These are phyloP conservation scores for Drosophila nigricruria DNA, from an alignment of 2,888 invertebrate species.

Conservation along the genomic window DNA sequence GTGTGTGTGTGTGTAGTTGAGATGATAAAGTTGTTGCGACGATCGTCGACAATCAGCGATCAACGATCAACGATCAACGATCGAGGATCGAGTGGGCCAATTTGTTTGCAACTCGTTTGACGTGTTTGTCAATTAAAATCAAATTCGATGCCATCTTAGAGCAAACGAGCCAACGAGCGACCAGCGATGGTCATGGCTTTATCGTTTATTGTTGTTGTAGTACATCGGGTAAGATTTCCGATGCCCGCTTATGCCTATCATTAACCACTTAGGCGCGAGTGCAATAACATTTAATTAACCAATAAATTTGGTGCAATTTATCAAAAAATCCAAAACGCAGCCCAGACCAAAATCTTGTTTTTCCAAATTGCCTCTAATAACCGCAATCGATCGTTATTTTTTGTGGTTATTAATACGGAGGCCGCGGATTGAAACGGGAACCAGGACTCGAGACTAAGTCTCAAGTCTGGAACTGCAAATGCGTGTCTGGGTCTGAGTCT, in stretches of 20 bases:
- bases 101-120: constrained; percentile 76
- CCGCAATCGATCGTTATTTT: constrained; percentile 82
- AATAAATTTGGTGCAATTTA: constrained; percentile 80
- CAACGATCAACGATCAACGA: constrained; percentile 19
- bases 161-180: constrained; percentile 27
- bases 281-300: constrained; percentile 81
- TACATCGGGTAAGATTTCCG: constrained; percentile 35
- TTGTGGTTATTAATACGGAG: constrained; percentile 81
- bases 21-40: constrained; percentile 70
- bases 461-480: constrained; percentile 32
- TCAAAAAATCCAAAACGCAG: constrained; percentile 54
- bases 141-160: constrained; percentile 72
- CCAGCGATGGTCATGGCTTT: constrained; percentile 3
- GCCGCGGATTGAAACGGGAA: constrained; percentile 25
- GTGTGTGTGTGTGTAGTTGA: constrained; percentile 14
- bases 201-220: not conserved
- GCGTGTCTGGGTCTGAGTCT: constrained; percentile 39
- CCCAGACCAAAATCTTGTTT: constrained; percentile 66
- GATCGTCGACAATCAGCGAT: constrained; percentile 44
- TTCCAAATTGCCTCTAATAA: constrained; percentile 82
- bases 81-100: constrained; percentile 57
- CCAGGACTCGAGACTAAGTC: constrained; percentile 21
- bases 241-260: constrained; percentile 54
- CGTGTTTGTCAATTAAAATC: constrained; percentile 82
- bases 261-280: constrained; percentile 77